Conservation (phyloP, 2,888 invertebrate genomes). For the Amblyjoppa fuscipennis region DNA sequence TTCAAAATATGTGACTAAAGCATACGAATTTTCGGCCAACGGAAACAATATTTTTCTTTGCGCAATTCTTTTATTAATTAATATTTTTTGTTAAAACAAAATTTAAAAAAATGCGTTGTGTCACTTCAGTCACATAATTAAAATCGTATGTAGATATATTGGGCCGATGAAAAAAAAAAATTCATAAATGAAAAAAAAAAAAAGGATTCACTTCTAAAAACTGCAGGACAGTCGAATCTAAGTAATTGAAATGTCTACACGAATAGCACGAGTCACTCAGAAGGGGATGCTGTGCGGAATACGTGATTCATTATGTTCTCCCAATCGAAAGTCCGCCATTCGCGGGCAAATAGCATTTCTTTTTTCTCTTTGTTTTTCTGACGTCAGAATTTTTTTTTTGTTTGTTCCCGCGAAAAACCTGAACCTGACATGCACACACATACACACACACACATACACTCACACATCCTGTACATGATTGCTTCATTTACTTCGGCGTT, state of each 20-base stretch:
- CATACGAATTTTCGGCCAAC: background rate
- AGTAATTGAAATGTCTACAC: conserved; percentile 20
- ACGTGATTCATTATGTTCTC: conserved; percentile 35
- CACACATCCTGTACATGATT: conserved; percentile 29
- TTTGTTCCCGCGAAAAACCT: conserved; percentile 33
- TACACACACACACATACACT: background rate
- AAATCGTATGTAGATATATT: conserved; percentile 17
- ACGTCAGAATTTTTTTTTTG: conserved; percentile 1
- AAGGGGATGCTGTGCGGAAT: conserved; percentile 46
- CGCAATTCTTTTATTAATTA: background rate
- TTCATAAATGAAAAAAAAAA: background rate
- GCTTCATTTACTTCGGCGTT: conserved; percentile 2
- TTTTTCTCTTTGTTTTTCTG: background rate
- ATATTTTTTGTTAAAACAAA: no score
- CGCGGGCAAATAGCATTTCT: conserved; percentile 14
- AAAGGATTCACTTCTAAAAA: conserved; percentile 22
- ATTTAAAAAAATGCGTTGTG: background rate
- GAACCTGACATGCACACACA: background rate
- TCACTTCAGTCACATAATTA: background rate
- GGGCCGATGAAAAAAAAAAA: background rate
- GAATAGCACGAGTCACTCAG: conserved; percentile 12
- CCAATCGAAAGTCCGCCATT: conserved; percentile 7
- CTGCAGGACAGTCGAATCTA: conserved; percentile 9
- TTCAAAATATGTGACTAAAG: conserved; percentile 1
- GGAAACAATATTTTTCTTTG: background rate